These are phyloP conservation scores for Tachuris rubrigastra DNA, from an alignment of 2,113 vertebrate species.

Conservation along the genomic window DNA sequence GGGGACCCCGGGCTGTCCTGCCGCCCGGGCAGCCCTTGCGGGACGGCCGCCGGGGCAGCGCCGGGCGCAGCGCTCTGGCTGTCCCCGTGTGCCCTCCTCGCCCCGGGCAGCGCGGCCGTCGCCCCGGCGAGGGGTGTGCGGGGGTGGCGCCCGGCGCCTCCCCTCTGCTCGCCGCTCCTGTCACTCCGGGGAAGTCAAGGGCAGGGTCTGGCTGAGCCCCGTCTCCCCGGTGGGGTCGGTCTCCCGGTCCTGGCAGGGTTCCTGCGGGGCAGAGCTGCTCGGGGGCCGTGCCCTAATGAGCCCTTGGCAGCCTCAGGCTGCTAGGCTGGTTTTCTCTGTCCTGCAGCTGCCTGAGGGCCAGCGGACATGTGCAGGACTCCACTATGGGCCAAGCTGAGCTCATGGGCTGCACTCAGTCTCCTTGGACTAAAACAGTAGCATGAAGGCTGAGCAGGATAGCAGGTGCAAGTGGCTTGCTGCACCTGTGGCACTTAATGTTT, in stretches of 20 bases:
- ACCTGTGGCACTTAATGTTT: neutral
- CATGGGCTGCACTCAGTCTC: fast-evolving
- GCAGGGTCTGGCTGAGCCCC: neutral
- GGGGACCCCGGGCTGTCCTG: neutral
- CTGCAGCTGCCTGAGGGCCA: neutral
- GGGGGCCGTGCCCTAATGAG: neutral
- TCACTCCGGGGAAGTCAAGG: neutral
- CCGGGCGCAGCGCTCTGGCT: neutral
- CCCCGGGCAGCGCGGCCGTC: neutral
- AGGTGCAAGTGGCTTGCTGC: neutral
- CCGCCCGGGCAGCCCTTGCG: neutral
- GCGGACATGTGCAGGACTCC: neutral
- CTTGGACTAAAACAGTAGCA: fast-evolving
- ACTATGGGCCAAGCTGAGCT: fast-evolving
- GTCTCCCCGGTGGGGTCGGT: neutral
- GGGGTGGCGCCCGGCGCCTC: neutral
- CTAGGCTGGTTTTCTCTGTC: too few species aligned
- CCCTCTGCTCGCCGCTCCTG: neutral
- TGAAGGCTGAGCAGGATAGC: neutral
- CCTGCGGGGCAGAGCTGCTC: neutral
- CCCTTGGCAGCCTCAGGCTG: neutral
- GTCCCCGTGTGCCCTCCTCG: neutral
- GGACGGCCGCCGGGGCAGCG: neutral
- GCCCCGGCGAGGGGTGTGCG: neutral
- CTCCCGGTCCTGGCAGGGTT: neutral